Evolutionary conservation across 2,888 invertebrate genomes (phyloP).

Genomic region (Phyto melanocephala): DNA sequence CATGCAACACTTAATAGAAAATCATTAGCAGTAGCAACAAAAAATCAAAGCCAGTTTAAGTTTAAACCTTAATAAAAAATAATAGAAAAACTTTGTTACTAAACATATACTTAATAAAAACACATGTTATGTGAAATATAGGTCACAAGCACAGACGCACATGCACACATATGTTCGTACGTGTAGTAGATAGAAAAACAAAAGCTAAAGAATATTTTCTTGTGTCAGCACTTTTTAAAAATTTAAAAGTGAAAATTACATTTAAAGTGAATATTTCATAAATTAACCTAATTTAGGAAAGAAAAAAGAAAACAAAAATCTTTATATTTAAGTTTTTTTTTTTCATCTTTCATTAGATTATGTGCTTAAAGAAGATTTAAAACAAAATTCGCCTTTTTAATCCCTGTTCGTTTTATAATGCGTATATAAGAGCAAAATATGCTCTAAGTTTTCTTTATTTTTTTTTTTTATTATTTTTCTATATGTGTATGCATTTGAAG

Average conservation of each 20-base stretch:
- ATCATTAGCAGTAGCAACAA: background rate
- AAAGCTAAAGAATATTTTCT: background rate
- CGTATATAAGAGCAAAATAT: background rate
- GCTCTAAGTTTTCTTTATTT: background rate
- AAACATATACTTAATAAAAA: background rate
- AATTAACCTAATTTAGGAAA: background rate
- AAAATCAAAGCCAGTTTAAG: background rate
- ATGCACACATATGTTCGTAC: background rate
- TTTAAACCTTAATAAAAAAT: background rate
- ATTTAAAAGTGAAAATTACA: background rate
- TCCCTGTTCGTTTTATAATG: slow-evolving; percentile 5
- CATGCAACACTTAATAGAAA: slow-evolving; percentile 39
- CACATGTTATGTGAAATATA: background rate
- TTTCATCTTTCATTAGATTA: background rate
- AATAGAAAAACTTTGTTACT: background rate
- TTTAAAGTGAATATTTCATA: background rate
- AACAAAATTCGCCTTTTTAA: background rate
- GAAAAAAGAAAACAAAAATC: background rate
- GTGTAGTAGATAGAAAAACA: background rate
- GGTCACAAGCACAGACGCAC: background rate
- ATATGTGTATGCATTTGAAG: background rate
- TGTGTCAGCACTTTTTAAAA: background rate
- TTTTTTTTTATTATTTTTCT: background rate
- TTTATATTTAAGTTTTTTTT: background rate
- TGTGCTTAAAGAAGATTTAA: background rate